Conservation (phyloP, 1,140 invertebrate genomes). For the Scaptomyza graminum region DNA sequence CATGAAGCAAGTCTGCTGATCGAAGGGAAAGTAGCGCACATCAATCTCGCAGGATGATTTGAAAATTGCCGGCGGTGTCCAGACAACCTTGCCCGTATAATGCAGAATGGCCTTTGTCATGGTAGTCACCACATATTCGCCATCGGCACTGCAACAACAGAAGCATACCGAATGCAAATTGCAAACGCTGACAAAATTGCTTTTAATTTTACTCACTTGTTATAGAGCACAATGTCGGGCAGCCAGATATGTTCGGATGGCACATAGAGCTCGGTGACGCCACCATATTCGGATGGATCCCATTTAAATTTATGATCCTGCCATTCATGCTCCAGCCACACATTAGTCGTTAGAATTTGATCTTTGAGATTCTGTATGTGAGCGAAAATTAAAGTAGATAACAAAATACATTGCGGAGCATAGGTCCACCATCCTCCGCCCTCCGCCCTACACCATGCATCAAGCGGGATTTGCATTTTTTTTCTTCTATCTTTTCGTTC, state of each 20-base stretch:
- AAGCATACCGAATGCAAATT: background rate
- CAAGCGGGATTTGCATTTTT: conserved; percentile 61
- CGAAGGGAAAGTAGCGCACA: conserved; percentile 98
- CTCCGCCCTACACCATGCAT: conserved; percentile 48
- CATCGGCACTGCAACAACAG: conserved; percentile 91
- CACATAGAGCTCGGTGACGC: conserved; percentile 95
- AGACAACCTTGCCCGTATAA: conserved; percentile 94
- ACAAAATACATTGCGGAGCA: conserved; percentile 25
- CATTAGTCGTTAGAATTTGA: conserved; percentile 97
- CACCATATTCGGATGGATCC: conserved; percentile 97
- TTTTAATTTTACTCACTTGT: conserved; percentile 90
- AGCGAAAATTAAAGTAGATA: conserved; percentile 27
- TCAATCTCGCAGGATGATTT: conserved; percentile 99
- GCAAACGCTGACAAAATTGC: background rate
- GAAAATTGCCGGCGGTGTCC: conserved; percentile 98
- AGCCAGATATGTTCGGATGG: conserved; percentile 97
- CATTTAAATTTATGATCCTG: conserved; percentile 98
- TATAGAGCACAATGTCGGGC: conserved; percentile 98
- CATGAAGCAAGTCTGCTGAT: conserved; percentile 98
- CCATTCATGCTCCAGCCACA: conserved; percentile 98
- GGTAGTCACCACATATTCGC: conserved; percentile 98
- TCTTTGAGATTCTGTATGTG: conserved; percentile 94
- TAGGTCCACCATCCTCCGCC: conserved; percentile 1
- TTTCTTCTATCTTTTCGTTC: background rate
- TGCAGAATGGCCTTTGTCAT: conserved; percentile 98